Evolutionary conservation across 2,888 invertebrate genomes (phyloP).

Genomic region (Imbricaverruca yamaguchii): DNA sequence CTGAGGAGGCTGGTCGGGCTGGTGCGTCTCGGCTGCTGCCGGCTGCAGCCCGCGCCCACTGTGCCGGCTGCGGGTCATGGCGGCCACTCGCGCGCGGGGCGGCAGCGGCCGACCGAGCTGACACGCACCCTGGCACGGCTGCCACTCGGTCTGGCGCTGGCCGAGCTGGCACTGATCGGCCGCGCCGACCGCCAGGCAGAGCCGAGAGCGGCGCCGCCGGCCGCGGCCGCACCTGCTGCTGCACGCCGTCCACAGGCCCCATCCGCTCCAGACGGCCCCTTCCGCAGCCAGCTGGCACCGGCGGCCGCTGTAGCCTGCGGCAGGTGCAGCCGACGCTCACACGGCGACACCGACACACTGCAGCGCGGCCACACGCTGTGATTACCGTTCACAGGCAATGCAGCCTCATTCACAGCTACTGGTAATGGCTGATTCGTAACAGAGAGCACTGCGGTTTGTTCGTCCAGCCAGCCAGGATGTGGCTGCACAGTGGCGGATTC

Average conservation of each 20-base stretch:
- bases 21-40: background rate
- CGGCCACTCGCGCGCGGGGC: background rate
- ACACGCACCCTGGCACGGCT: background rate
- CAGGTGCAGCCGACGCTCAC: no score
- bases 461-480: no score
- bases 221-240: slow-evolving; percentile 1
- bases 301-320: background rate
- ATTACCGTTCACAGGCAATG: no score
- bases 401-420: no score
- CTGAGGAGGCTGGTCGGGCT: background rate
- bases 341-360: no score
- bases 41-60: no score
- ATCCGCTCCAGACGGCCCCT: background rate
- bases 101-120: background rate
- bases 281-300: background rate
- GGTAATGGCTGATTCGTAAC: no score
- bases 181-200: background rate
- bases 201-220: background rate
- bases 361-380: no score
- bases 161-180: background rate
- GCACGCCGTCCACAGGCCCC: slow-evolving; percentile 7
- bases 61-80: no score
- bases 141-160: background rate
- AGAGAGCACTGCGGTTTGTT: no score
- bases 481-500: no score